Evolutionary conservation across 1,140 invertebrate species (phyloP).

Genomic region (Sycophila sp.): DNA sequence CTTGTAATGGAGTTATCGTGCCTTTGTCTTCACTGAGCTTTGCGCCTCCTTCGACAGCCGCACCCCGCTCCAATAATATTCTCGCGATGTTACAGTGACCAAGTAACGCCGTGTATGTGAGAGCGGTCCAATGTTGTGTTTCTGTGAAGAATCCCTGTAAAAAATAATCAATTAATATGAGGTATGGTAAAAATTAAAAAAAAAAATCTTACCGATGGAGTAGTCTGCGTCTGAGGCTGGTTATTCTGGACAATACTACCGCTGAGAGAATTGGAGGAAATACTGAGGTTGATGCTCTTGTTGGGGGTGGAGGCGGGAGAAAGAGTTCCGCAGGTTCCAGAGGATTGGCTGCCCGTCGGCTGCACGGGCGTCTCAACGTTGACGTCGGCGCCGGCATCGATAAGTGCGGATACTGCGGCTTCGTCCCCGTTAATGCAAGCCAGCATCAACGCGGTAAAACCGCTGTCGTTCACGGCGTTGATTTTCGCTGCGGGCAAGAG

Average conservation of each 20-base stretch:
- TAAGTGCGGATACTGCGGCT: slow-evolving; percentile 73
- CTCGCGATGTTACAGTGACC: slow-evolving; percentile 70
- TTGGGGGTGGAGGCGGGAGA: slow-evolving; percentile 35
- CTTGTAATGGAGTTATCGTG: slow-evolving; percentile 87
- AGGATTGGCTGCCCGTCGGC: slow-evolving; percentile 46
- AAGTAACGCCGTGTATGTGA: slow-evolving; percentile 76
- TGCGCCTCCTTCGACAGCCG: slow-evolving; percentile 87
- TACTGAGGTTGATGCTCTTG: slow-evolving; percentile 36
- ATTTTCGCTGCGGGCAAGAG: slow-evolving; percentile 79
- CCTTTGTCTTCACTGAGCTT: slow-evolving; percentile 82
- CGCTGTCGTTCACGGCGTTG: slow-evolving; percentile 82
- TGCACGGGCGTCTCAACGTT: slow-evolving; percentile 76
- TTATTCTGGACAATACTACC: slow-evolving; percentile 39
- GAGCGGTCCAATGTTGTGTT: slow-evolving; percentile 81
- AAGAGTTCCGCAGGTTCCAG: slow-evolving; percentile 45
- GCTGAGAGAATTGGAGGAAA: slow-evolving; percentile 42
- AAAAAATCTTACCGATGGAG: background rate
- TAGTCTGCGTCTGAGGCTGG: slow-evolving; percentile 41
- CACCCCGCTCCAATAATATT: slow-evolving; percentile 79
- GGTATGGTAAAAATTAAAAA: background rate
- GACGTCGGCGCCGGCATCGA: slow-evolving; percentile 82
- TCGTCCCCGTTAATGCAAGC: slow-evolving; percentile 84
- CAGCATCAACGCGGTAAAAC: slow-evolving; percentile 84
- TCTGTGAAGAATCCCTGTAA: slow-evolving; percentile 70
- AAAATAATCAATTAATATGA: background rate